Conservation (phyloP, 2,888 invertebrate genomes). For the Monochamus alternatus region DNA sequence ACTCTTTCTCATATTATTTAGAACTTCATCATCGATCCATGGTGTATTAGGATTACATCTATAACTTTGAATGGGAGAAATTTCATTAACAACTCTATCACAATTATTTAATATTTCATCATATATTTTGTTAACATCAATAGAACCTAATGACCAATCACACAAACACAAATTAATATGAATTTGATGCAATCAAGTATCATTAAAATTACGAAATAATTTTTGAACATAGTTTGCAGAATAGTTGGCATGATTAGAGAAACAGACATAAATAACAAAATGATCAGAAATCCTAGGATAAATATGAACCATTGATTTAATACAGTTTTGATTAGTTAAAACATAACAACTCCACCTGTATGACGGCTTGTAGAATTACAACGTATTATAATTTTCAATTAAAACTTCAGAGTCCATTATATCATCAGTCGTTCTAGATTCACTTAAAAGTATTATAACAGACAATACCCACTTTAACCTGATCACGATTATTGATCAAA, state of each 20-base stretch:
- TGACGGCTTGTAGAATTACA: conserved; percentile 8
- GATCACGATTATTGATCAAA: not conserved
- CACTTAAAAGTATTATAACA: not conserved
- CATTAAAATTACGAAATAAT: too few relatives aligned
- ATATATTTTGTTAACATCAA: not conserved
- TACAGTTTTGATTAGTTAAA: too few relatives aligned
- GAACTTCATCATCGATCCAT: not conserved
- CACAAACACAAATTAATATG: too few relatives aligned
- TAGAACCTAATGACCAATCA: too few relatives aligned
- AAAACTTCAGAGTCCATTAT: conserved; percentile 9
- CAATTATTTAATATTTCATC: not conserved
- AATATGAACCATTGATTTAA: too few relatives aligned
- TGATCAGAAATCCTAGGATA: too few relatives aligned
- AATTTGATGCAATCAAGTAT: too few relatives aligned
- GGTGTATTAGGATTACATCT: not conserved
- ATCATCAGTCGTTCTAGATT: not conserved
- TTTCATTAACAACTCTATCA: not conserved
- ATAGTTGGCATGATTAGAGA: too few relatives aligned
- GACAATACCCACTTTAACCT: not conserved
- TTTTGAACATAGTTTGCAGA: too few relatives aligned
- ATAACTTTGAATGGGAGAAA: not conserved
- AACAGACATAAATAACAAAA: too few relatives aligned
- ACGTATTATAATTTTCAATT: conserved; percentile 2
- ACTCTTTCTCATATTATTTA: not conserved
- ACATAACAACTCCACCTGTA: not conserved